Conservation (phyloP, 2,888 invertebrate genomes). For the Plebejus melissa region DNA sequence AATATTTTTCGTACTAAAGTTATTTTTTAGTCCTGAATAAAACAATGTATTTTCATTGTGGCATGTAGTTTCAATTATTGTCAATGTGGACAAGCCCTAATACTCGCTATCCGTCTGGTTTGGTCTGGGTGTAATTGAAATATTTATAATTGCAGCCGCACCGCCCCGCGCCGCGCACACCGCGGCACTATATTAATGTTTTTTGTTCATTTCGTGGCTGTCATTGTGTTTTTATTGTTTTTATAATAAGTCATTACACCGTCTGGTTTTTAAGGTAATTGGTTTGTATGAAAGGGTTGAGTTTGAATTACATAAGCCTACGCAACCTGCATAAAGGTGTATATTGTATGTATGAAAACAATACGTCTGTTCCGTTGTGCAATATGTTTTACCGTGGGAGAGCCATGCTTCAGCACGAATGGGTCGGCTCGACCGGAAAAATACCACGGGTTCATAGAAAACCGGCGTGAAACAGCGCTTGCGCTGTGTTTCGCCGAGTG, state of each 20-base stretch:
- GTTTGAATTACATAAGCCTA: background rate
- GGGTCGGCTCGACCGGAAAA: too few species aligned
- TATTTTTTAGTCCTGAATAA: too few species aligned
- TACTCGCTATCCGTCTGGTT: conserved; percentile 51
- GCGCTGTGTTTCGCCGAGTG: too few species aligned
- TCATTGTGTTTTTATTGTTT: conserved; percentile 21
- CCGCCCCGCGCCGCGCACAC: conserved; percentile 44
- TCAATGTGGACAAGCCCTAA: conserved; percentile 38
- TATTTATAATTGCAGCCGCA: conserved; percentile 64
- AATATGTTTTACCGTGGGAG: too few species aligned
- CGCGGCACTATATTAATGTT: conserved; percentile 55
- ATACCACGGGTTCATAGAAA: too few species aligned
- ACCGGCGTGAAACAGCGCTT: too few species aligned
- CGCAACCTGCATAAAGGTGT: too few species aligned
- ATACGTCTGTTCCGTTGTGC: too few species aligned
- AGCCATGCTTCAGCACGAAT: too few species aligned
- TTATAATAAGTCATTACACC: conserved; percentile 7
- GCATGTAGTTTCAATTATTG: background rate
- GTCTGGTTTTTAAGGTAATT: background rate
- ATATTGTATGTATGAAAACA: too few species aligned
- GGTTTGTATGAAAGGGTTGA: background rate
- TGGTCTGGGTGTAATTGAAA: conserved; percentile 54
- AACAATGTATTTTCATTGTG: too few species aligned
- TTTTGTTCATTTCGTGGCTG: conserved; percentile 35
- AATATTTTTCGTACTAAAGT: too few species aligned